Evolutionary conservation across 2,113 vertebrate genomes (phyloP).

Genomic region (Oncorhynchus mykiss): DNA sequence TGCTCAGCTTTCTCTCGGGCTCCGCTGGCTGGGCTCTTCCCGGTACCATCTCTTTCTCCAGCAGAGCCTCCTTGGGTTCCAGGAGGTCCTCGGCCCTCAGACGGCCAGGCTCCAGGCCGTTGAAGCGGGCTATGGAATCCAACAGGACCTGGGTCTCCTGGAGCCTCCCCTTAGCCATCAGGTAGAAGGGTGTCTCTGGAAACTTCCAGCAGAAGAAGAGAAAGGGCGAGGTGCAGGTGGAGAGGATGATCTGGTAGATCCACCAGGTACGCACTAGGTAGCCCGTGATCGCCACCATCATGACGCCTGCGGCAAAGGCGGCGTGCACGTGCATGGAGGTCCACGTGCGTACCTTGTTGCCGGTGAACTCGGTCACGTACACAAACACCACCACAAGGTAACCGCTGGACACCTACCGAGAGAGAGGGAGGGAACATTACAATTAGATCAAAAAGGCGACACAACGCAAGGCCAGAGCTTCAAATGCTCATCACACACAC

Average conservation of each 20-base stretch:
- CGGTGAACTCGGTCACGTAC: slow-evolving; percentile 91
- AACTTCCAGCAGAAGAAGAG: slow-evolving; percentile 91
- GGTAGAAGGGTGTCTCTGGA: slow-evolving; percentile 92
- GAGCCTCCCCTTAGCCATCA: slow-evolving; percentile 81
- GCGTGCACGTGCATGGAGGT: slow-evolving; percentile 93
- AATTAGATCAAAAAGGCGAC: too few species aligned
- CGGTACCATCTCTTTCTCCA: slow-evolving; percentile 23
- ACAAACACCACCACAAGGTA: slow-evolving; percentile 95
- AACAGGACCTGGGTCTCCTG: slow-evolving; percentile 82
- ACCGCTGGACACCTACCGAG: slow-evolving; percentile 84
- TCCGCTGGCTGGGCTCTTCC: slow-evolving; percentile 1
- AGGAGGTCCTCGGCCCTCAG: slow-evolving; percentile 80
- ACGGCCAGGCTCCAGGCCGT: slow-evolving; percentile 66
- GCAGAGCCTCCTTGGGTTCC: slow-evolving; percentile 56
- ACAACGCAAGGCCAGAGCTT: too few species aligned
- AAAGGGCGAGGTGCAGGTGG: slow-evolving; percentile 83
- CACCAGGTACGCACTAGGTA: slow-evolving; percentile 89
- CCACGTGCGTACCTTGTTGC: slow-evolving; percentile 89
- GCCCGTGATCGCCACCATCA: slow-evolving; percentile 87
- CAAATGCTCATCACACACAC: too few species aligned
- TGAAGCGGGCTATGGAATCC: slow-evolving; percentile 81
- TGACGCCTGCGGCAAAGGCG: slow-evolving; percentile 87
- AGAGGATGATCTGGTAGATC: slow-evolving; percentile 90
- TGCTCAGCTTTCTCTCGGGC: slow-evolving; percentile 74
- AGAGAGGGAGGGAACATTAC: background rate